Conservation (phyloP, 2,113 vertebrate species). For the Formicarius rufipectus region DNA sequence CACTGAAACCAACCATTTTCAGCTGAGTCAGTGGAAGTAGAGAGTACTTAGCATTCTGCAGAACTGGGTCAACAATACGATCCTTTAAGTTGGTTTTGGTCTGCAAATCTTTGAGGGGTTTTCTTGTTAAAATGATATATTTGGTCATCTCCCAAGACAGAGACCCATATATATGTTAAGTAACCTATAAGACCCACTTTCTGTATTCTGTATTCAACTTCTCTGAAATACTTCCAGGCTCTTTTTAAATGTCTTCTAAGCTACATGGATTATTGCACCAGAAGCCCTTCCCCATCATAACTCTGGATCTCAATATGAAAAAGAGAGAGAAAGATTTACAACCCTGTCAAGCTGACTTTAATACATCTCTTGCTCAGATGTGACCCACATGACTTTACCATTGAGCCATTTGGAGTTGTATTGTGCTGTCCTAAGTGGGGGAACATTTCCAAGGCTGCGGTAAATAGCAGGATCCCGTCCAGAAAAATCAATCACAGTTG, state of each 20-base stretch:
- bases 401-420: conserved; percentile 99
- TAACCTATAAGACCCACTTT: background rate
- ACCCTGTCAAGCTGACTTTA: conserved; percentile 65
- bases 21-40: background rate
- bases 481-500: conserved; percentile 98
- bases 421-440: conserved; percentile 93
- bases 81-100: background rate
- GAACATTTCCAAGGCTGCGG: conserved; percentile 93
- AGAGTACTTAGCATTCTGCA: background rate
- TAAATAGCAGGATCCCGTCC: conserved; percentile 97
- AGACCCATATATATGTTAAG: background rate
- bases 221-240: background rate
- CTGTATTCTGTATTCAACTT: background rate
- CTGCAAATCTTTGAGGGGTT: background rate
- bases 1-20: background rate
- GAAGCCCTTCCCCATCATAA: conserved; percentile 9
- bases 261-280: background rate
- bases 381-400: conserved; percentile 75
- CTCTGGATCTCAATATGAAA: background rate
- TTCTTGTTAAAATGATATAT: conserved; percentile 4
- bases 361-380: background rate
- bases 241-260: conserved; percentile 3
- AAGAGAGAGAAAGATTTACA: conserved; percentile 60
- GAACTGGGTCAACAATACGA: background rate
- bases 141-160: background rate